Evolutionary conservation across 2,888 invertebrate genomes (phyloP).

Genomic region (Pyrgus malvae): DNA sequence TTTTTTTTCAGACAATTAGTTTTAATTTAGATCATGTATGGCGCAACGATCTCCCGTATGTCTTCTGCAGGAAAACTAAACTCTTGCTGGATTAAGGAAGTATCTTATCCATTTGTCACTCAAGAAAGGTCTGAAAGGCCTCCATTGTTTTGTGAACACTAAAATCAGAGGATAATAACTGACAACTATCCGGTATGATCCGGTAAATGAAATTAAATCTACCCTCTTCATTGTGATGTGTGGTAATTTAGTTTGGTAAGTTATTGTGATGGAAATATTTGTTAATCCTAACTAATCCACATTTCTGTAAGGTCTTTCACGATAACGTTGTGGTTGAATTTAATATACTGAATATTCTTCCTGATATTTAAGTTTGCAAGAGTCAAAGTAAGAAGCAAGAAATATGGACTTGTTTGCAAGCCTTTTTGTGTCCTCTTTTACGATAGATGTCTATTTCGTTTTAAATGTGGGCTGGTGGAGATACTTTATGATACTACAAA

Average conservation of each 20-base stretch:
- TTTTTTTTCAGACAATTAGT: neutral
- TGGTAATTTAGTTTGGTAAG: slow-evolving; percentile 1
- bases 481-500: no score
- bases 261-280: no score
- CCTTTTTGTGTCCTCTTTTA: no score
- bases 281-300: no score
- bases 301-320: no score
- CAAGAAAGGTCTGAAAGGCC: slow-evolving; percentile 60
- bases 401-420: no score
- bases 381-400: no score
- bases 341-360: no score
- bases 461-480: no score
- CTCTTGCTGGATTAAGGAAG: slow-evolving; percentile 55
- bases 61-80: slow-evolving; percentile 5
- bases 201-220: slow-evolving; percentile 13
- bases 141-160: slow-evolving; percentile 61
- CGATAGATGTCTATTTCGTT: no score
- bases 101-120: slow-evolving; percentile 68
- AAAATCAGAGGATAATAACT: slow-evolving; percentile 58
- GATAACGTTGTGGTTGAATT: no score
- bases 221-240: slow-evolving; percentile 17
- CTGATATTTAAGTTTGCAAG: no score
- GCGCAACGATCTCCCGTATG: neutral
- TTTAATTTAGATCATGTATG: neutral
- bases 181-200: slow-evolving; percentile 36